Evolutionary conservation across 2,888 invertebrate species (phyloP).

Genomic region (Lasioglossum lativentre): DNA sequence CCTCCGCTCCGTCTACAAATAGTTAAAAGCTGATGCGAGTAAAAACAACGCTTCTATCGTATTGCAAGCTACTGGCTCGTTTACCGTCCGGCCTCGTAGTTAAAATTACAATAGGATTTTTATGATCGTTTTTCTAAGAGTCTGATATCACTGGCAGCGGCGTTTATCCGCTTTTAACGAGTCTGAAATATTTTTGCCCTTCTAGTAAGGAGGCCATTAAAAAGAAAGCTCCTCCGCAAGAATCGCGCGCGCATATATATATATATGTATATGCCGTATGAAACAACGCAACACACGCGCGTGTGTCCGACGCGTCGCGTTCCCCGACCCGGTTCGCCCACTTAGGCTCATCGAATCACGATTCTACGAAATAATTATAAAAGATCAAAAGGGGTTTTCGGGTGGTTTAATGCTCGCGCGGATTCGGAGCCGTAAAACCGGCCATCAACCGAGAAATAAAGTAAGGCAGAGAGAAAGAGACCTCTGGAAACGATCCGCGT

Average conservation of each 20-base stretch:
- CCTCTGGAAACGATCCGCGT: conserved; percentile 38
- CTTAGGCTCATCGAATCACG: conserved; percentile 63
- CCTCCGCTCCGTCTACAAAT: not conserved
- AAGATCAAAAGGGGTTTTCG: conserved; percentile 67
- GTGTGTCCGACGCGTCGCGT: conserved; percentile 23
- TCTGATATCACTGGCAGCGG: not conserved
- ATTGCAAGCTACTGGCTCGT: not conserved
- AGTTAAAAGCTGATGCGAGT: not conserved
- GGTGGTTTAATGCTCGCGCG: conserved; percentile 57
- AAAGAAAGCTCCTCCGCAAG: conserved; percentile 22
- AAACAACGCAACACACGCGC: conserved; percentile 37
- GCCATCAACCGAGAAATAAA: conserved; percentile 65
- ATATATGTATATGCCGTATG: too few species aligned
- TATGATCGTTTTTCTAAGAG: not conserved
- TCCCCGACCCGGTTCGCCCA: conserved; percentile 69
- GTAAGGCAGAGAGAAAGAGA: conserved; percentile 46
- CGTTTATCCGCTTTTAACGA: not conserved
- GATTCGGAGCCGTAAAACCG: conserved; percentile 60
- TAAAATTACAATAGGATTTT: not conserved
- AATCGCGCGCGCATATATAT: too few species aligned
- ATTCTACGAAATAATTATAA: conserved; percentile 70
- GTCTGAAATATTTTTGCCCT: not conserved
- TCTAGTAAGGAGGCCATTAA: not conserved
- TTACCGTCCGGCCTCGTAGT: not conserved
- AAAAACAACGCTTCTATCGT: not conserved